Conservation (phyloP, 1,140 invertebrate genomes). For the Drosophila watanabei region DNA sequence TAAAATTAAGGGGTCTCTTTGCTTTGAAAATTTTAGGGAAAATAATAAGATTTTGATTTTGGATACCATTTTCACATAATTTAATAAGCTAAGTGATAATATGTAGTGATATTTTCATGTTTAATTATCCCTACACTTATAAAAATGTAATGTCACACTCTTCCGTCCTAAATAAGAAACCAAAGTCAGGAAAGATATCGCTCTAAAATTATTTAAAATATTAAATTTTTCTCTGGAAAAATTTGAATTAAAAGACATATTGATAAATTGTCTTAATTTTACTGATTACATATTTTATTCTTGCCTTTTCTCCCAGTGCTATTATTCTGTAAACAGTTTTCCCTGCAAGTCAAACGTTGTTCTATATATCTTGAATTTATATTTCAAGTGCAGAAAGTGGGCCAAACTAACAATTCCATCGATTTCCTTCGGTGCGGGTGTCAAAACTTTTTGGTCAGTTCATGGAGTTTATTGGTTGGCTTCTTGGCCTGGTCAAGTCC, state of each 20-base stretch:
- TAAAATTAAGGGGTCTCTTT: too few species aligned
- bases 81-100: too few species aligned
- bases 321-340: background rate
- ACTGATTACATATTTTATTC: background rate
- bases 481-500: constrained; percentile 5
- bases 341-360: background rate
- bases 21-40: too few species aligned
- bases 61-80: too few species aligned
- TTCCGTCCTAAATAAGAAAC: too few species aligned
- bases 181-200: too few species aligned
- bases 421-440: constrained; percentile 19
- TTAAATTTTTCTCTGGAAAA: background rate
- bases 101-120: too few species aligned
- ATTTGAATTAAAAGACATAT: too few species aligned
- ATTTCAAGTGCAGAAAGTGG: constrained; percentile 41
- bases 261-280: background rate
- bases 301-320: background rate
- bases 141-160: too few species aligned
- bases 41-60: too few species aligned
- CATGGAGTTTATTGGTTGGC: constrained; percentile 58
- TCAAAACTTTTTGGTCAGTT: constrained; percentile 62
- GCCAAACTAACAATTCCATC: constrained; percentile 33
- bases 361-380: constrained; percentile 10
- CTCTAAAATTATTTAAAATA: background rate
- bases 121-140: too few species aligned